Conservation (phyloP, 1,140 invertebrate genomes). For the Stegodyphus dumicola region DNA sequence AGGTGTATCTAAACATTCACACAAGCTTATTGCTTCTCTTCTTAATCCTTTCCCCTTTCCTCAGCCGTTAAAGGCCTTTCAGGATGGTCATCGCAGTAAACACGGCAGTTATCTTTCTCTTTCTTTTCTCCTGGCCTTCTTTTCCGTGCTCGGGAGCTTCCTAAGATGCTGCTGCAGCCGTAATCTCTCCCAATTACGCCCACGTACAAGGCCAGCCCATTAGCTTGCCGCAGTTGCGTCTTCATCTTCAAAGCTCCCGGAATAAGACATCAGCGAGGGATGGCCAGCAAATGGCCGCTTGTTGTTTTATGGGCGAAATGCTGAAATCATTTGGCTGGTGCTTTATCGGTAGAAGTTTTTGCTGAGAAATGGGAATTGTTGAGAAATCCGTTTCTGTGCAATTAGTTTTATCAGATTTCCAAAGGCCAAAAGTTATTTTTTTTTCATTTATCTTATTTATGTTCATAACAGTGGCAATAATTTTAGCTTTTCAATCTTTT, state of each 20-base stretch:
- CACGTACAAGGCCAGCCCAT: constrained; percentile 1
- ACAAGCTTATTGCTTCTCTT: background rate
- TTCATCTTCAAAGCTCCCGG: constrained; percentile 18
- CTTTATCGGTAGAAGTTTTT: too few species aligned
- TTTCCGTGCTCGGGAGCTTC: background rate
- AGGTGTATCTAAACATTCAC: too few species aligned
- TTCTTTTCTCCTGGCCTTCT: background rate
- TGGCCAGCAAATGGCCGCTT: constrained; percentile 11
- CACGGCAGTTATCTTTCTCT: background rate
- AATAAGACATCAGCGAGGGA: constrained; percentile 40
- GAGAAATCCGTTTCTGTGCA: too few species aligned
- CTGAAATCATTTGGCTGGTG: too few species aligned
- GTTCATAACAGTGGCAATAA: too few species aligned
- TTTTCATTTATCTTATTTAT: too few species aligned
- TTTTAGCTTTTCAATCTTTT: too few species aligned
- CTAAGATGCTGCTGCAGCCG: background rate
- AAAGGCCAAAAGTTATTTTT: too few species aligned
- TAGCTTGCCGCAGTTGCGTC: constrained; percentile 9
- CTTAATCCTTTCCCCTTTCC: constrained; percentile 1
- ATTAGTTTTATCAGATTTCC: too few species aligned
- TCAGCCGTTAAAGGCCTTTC: constrained; percentile 4
- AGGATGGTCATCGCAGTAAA: background rate
- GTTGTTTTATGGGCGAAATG: background rate
- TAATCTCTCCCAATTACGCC: constrained; percentile 39
- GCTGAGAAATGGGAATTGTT: too few species aligned